Evolutionary conservation across 2,888 invertebrate species (phyloP).

Genomic region (Coremacera marginata): DNA sequence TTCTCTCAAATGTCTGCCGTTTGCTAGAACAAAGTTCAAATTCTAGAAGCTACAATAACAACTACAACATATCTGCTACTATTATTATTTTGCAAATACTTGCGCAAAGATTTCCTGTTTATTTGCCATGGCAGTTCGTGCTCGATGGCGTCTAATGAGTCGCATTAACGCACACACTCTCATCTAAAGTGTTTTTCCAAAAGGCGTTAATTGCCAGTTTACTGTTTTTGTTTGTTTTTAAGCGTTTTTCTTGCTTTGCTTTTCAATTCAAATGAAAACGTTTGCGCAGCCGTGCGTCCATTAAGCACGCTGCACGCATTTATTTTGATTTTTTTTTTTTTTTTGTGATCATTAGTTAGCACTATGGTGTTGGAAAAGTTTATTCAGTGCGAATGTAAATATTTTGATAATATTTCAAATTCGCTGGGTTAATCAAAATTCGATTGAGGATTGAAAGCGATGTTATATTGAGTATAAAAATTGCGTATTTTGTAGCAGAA

Average conservation of each 20-base stretch:
- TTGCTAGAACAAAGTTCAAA: background rate
- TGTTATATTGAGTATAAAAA: too few species aligned
- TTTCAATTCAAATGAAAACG: too few species aligned
- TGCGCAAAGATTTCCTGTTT: conserved; percentile 26
- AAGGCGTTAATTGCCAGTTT: conserved; percentile 23
- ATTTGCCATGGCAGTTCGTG: background rate
- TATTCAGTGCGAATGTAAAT: too few species aligned
- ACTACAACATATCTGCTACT: background rate
- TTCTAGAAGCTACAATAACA: conserved; percentile 4
- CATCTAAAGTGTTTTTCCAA: background rate
- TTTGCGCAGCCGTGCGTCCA: background rate
- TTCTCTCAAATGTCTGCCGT: background rate
- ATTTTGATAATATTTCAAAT: too few species aligned
- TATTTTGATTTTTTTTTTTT: background rate
- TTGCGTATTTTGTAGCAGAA: too few species aligned
- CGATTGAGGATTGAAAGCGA: too few species aligned
- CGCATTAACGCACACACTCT: conserved; percentile 8
- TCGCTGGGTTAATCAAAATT: too few species aligned
- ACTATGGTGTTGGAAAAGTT: too few species aligned
- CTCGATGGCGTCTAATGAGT: conserved; percentile 26
- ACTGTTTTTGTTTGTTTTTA: background rate
- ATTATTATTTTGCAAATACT: conserved; percentile 15
- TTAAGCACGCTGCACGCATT: conserved; percentile 14
- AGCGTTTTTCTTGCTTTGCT: background rate
- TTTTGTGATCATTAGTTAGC: background rate